Base-by-base conservation (phyloP, 2,888 invertebrate species). In the Dicranocentrus wangi region DNA sequence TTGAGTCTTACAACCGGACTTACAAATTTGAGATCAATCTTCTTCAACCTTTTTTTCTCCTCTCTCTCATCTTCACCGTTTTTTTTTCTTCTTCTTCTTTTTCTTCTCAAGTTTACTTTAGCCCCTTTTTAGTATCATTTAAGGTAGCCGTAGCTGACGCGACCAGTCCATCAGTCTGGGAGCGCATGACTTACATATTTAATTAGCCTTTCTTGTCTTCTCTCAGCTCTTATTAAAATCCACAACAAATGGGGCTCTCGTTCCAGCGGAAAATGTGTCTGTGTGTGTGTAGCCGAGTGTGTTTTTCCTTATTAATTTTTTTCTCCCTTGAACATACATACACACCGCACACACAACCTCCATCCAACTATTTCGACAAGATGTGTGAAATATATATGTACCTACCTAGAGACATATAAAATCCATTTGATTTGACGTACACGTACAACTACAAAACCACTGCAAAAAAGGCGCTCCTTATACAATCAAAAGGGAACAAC, bases 181-280 rank as follows among this genome's bases (percentile, higher is more conserved):
- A 55, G 69, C 78, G 69, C 80, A 66, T 80, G 80, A 75, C 80
- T 80, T 80, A 68, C 80, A 80, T 80, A 80, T 61, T 61, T 80
- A 80, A 81, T 81, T 81, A 75, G 81, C 8, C 25, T 69, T 13
- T n/a, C 61, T 42, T 19, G 32, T 23, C 61, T 13, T 13, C 19
- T 51, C 15, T 47, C 39, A 60, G 27, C 21, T 72, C 66, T 71
- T 65, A 79, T 79, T 72, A 78, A 79, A 79, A 63, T 39, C 63
- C 42, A 23, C 69, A 60, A 66, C 32, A 71, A 79, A 80, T 68
- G 80, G 25, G 60, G 32, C 42, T 60, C 21, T 55, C 39, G 51
- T 65, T 27, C 32, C 43, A 53, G 65, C 69, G 66, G n/a, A 43
- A 10, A 61, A 25, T 2, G 39, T 39, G 8, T 53, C 53, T n/a